These are phyloP conservation scores for Achlya flavicornis DNA, from an alignment of 2,888 invertebrate species.

Conservation along the genomic window DNA sequence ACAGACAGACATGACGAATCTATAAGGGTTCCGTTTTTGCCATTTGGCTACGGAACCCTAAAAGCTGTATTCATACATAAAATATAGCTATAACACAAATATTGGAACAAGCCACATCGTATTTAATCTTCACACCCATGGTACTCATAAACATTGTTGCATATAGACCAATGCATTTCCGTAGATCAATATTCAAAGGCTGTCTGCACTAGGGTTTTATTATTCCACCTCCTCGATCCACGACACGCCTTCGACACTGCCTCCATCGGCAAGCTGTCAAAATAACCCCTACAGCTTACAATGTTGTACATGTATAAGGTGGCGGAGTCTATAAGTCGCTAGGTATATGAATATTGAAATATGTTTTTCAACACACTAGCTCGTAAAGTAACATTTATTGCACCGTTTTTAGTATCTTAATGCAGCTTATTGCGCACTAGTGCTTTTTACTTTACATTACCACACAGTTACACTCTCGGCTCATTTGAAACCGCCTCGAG, in stretches of 20 bases:
- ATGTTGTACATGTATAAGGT: slow-evolving; percentile 14
- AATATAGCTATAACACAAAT: no score
- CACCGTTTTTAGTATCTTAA: no score
- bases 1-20: no score
- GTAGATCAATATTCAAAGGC: slow-evolving; percentile 41
- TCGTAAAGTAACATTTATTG: no score
- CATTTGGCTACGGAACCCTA: no score
- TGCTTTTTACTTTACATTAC: no score
- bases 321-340: not conserved
- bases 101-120: not conserved
- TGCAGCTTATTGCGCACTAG: no score
- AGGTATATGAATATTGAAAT: not conserved
- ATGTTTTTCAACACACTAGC: no score
- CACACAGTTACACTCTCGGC: no score
- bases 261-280: slow-evolving; percentile 33
- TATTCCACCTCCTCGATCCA: slow-evolving; percentile 36
- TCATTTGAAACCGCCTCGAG: no score
- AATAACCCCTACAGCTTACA: slow-evolving; percentile 38
- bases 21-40: no score
- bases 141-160: not conserved
- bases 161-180: slow-evolving; percentile 15
- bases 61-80: no score
- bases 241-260: slow-evolving; percentile 33
- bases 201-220: slow-evolving; percentile 33
- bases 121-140: not conserved